Base-by-base conservation (phyloP, 1,140 invertebrate species). In the Littorina saxatilis region DNA sequence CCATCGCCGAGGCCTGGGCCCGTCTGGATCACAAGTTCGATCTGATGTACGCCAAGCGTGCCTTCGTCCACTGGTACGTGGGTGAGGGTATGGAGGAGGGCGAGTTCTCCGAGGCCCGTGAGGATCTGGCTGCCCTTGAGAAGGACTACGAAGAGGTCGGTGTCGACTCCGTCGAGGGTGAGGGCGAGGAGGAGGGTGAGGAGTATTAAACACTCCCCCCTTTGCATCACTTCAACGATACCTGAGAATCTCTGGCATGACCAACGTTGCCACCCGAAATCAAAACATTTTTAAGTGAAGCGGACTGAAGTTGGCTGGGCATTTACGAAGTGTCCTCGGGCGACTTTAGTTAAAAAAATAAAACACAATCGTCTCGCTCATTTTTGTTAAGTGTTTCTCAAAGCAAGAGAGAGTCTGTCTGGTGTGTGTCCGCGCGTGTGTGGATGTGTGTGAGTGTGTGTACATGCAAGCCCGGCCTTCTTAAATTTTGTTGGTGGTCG, bases 61-160 rank as follows among this genome's bases (percentile, higher is more conserved):
- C 76, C 58, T 78, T 78, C 76, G 76, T 90, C 43, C 88, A 89
- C 84, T 90, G 90, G 90, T 90, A 90, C 84, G 88, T 93, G 74
- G 91, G 93, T 43, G 92, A 93, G 83, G 95, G 96, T 82, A 96
- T 96, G 95, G 95, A 95, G 88, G 94, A 96, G 92, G 90, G 87
- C 72, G 91, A 92, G 82, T 90, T 92, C 68, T 81, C 85, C 17
- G 96, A 97, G 91, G 96, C 96, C 61, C 94, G 96, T 86, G 96
- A 97, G 96, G 96, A 93, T 92, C 91, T 95, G 83, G 94, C 94
- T 32, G 94, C 94, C 77, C 90, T 95, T 94, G 95, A 90, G 94
- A 96, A 96, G 91, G 96, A 97, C 91, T 96, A 96, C 91, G 95
- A 96, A 93, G 95, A 96, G 91, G 96, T 86, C 95, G 95, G 79